Evolutionary conservation across 2,113 vertebrate genomes (phyloP).

Genomic region (Anarhynchus alexandrinus): DNA sequence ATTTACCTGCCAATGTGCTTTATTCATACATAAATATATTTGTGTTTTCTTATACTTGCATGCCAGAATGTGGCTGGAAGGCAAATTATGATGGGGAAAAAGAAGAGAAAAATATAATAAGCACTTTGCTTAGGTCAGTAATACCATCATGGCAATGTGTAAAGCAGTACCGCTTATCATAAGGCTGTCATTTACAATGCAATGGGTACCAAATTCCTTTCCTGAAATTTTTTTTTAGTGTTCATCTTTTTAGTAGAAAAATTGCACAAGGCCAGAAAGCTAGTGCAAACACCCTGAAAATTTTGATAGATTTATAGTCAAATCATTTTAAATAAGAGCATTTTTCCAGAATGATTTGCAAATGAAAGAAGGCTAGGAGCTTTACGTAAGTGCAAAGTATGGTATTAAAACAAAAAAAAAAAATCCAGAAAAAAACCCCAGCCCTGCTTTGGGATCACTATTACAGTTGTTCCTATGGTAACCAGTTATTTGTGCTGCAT

Average conservation of each 20-base stretch:
- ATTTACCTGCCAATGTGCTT: not conserved
- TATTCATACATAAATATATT: not conserved
- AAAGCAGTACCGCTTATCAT: not conserved
- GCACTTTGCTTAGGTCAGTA: not conserved
- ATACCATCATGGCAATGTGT: not conserved
- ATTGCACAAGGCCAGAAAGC: not conserved
- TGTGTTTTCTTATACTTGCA: not conserved
- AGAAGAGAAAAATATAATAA: not conserved
- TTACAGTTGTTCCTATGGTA: slow-evolving; percentile 67
- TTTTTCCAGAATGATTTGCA: not conserved
- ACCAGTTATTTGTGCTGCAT: slow-evolving; percentile 55
- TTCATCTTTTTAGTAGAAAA: not conserved
- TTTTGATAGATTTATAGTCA: not conserved
- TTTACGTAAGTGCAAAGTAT: slow-evolving; percentile 10
- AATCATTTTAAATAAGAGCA: not conserved
- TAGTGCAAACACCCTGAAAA: not conserved
- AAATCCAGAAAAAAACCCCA: not conserved
- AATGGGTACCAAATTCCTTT: not conserved
- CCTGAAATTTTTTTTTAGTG: not conserved
- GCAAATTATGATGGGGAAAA: not conserved
- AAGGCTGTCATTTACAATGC: not conserved
- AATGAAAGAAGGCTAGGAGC: not conserved
- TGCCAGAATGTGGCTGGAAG: not conserved
- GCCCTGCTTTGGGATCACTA: slow-evolving; percentile 49
- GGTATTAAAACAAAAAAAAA: not conserved